Percentiles rank a stretch among this genome's conserved stretches.
Conservation (phyloP, 2,888 invertebrate genomes). For the Argyresthia goedartella region DNA sequence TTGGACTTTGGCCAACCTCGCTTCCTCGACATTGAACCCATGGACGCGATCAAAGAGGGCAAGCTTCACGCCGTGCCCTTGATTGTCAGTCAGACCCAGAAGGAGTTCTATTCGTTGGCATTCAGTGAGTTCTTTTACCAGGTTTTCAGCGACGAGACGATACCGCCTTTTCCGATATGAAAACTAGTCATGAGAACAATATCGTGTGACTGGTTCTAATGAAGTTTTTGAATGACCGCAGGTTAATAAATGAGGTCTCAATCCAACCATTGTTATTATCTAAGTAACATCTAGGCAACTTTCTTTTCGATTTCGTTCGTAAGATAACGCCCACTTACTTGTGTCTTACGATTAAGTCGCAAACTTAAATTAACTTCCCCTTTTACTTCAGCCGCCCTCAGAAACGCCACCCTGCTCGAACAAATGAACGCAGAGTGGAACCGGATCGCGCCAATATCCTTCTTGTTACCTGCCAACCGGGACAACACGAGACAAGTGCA, state of each 20-base stretch:
- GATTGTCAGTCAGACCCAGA: slow-evolving; percentile 75
- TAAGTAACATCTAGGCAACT: too few relatives aligned
- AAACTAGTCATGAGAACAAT: too few relatives aligned
- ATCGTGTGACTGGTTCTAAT: too few relatives aligned
- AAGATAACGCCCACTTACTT: too few relatives aligned
- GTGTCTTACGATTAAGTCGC: too few relatives aligned
- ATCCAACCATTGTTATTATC: too few relatives aligned
- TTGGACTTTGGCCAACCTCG: slow-evolving; percentile 75
- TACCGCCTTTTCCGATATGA: too few relatives aligned
- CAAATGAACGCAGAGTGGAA: slow-evolving; percentile 73
- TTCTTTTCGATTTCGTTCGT: too few relatives aligned
- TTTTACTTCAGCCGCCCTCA: slow-evolving; percentile 51
- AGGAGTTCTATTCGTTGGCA: slow-evolving; percentile 76
- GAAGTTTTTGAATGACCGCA: too few relatives aligned
- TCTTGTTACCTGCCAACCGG: slow-evolving; percentile 70
- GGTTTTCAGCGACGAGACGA: too few relatives aligned
- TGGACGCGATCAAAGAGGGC: slow-evolving; percentile 66
- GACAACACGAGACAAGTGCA: slow-evolving; percentile 60
- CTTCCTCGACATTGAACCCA: slow-evolving; percentile 74
- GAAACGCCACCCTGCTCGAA: slow-evolving; percentile 61
- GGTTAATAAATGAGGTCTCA: too few relatives aligned
- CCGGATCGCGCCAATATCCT: slow-evolving; percentile 74
- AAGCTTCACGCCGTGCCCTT: slow-evolving; percentile 74
- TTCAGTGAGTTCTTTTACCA: slow-evolving; percentile 65
- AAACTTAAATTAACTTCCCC: too few relatives aligned